Conservation (phyloP, 2,797 vertebrate genomes). For the Sebastes steindachneri region DNA sequence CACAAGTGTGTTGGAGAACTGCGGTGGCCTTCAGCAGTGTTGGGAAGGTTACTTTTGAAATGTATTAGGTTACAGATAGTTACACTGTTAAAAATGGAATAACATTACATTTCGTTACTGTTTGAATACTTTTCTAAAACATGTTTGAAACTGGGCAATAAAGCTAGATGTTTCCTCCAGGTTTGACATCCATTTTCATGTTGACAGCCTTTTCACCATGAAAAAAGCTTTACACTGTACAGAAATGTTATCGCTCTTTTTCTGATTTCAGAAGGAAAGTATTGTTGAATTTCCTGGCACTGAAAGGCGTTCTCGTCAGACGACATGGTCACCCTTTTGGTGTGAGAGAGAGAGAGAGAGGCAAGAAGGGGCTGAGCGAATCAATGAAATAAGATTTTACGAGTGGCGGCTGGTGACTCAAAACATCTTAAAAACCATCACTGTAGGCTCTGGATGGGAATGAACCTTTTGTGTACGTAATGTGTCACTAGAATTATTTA, state of each 20-base stretch:
- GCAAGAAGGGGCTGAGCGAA: neutral
- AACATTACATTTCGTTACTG: neutral
- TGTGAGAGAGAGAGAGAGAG: neutral
- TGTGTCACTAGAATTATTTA: neutral
- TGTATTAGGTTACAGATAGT: neutral
- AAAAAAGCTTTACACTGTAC: neutral
- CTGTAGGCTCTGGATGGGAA: neutral
- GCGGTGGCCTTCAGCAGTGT: neutral
- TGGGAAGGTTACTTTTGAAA: neutral
- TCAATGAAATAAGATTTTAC: neutral
- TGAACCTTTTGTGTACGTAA: neutral
- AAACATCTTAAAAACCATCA: neutral
- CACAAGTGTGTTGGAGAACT: accelerated
- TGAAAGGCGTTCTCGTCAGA: neutral
- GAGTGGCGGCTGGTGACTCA: neutral
- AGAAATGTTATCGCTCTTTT: neutral
- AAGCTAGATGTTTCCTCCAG: neutral
- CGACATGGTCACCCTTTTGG: neutral
- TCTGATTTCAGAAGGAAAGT: neutral
- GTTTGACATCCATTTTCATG: neutral
- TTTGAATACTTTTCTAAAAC: neutral
- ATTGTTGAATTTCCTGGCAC: neutral
- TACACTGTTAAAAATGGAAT: neutral
- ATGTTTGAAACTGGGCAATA: neutral
- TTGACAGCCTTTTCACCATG: neutral